Evolutionary conservation across 2,888 invertebrate genomes (phyloP), one percentile per base, ranked within the genome.

Genomic region (Cosmorhoe ocellata): DNA sequence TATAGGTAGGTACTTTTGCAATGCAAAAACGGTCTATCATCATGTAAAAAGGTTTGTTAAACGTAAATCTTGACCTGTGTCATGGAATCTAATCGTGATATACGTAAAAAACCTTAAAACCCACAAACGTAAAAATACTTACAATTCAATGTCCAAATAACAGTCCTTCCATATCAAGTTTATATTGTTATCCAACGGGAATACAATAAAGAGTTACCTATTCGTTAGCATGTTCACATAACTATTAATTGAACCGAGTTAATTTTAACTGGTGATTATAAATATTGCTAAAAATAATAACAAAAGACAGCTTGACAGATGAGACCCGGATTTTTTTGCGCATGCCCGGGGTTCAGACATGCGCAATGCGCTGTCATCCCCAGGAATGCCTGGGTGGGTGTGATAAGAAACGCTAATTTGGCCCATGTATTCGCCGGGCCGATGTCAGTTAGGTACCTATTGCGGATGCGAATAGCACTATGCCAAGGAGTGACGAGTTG

Each of bases 291-390:
- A 48, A 43, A 58, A 59, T 55, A 56, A 62, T 34, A 61, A 64
- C 58, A 63, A 58, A 53, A 47, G 39, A 54, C 37, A 48, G 42
- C 9, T 55, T 44, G 43, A 46, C 34, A 44, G 43, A 12, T 26
- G 11, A 12, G 27, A 18, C 9, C 13, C 28, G 26, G 37, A 26
- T 2, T 8, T 3, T 27, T 8, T n/a, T 34, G 61, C 63, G 63
- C 63, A 63, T 56, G 61, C 1, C 10, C 41, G 26, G 11, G 28
- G 13, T 1, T 9, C 28, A 2, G 56, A 51, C 63, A 51, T 63
- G 63, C 63, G 63, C 59, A 30, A 48, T 63, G 63, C 63, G 63
- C 59, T 24, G 11, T 26, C 33, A 6, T 12, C 22, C 12, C 48
- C 18, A 6, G 32, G 30, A 7, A 38, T 9, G 36, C 6, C 36